phyloP scores from a whole-genome alignment of 2,113 vertebrate genomes.

The Chloropsis cyanopogon region DNA sequence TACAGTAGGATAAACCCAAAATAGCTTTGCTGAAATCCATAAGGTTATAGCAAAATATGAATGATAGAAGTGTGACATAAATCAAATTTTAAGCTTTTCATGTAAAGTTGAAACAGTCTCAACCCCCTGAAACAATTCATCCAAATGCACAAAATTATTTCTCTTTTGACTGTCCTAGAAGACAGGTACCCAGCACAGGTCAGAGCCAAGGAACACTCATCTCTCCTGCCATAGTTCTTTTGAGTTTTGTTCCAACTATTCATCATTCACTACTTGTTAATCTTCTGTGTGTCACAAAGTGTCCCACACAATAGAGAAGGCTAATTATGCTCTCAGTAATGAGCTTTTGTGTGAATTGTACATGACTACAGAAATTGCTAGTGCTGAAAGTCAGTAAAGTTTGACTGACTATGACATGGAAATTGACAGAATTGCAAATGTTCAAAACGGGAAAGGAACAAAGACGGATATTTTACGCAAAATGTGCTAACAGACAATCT shows the following conservation, averaged over 20 bases:
- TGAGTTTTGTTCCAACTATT: not conserved
- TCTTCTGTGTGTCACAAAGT: not conserved
- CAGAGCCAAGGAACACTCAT: not conserved
- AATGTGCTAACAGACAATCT: not conserved
- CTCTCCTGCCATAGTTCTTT: not conserved
- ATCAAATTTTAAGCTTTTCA: not conserved
- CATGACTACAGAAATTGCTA: not conserved
- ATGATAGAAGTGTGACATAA: slow-evolving; percentile 1
- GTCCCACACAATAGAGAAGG: not conserved
- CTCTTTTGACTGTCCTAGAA: not conserved
- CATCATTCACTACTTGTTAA: not conserved
- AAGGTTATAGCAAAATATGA: not conserved
- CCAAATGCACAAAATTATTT: not conserved
- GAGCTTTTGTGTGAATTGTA: not conserved
- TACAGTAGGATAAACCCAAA: not conserved
- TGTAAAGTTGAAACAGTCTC: not conserved
- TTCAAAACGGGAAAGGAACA: not conserved
- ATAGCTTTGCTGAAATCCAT: not conserved
- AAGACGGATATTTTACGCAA: not conserved
- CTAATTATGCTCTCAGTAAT: slow-evolving; percentile 11
- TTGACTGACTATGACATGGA: not conserved
- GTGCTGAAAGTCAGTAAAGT: not conserved
- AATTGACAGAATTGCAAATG: not conserved
- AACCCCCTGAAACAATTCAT: not conserved
- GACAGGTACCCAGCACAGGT: not conserved